These are phyloP conservation scores for Sclerurus mexicanus DNA, from an alignment of 2,113 vertebrate species.

Conservation along the genomic window DNA sequence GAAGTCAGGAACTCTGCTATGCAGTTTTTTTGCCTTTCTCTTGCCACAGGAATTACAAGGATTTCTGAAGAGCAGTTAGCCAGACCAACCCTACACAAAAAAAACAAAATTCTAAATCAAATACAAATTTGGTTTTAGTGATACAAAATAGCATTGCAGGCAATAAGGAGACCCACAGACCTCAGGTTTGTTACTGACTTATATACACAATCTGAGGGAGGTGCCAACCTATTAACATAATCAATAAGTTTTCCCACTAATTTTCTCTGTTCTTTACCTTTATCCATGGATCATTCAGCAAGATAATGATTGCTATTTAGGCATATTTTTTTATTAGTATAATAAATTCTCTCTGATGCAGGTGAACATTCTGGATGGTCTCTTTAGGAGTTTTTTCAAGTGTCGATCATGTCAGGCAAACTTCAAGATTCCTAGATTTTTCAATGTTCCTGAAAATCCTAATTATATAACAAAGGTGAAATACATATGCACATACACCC, in stretches of 20 bases:
- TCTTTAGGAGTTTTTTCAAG: neutral
- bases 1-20: neutral
- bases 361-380: neutral
- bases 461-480: neutral
- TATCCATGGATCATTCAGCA: neutral
- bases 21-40: neutral
- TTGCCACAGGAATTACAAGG: neutral
- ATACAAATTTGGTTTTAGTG: neutral
- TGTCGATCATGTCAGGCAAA: neutral
- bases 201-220: neutral
- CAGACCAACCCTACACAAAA: neutral
- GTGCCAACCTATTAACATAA: neutral
- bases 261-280: neutral
- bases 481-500: rapidly evolving
- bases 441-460: neutral
- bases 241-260: neutral
- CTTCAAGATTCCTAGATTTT: neutral
- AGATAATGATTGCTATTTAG: neutral
- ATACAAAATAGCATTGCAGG: neutral
- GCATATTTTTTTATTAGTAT: neutral
- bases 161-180: neutral
- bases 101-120: neutral
- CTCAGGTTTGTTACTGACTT: neutral
- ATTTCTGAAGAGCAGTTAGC: neutral
- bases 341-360: neutral